Conservation (phyloP, 1,140 invertebrate species). For the Dreissena rostriformis region DNA sequence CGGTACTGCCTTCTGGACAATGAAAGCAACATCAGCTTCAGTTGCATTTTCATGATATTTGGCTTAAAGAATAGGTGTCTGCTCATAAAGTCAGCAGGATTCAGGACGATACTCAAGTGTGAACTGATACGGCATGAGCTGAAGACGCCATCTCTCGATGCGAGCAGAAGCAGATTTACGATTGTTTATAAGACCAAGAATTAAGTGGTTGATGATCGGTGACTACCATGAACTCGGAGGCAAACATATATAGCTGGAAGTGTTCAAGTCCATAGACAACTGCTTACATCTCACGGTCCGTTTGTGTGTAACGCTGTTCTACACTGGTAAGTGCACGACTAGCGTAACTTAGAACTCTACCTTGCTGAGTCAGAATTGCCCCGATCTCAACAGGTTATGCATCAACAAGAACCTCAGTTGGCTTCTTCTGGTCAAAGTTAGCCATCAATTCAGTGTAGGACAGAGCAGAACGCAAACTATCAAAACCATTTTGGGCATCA, state of each 20-base stretch:
- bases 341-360: constrained; percentile 15
- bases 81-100: constrained; percentile 61
- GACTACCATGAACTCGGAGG: constrained; percentile 38
- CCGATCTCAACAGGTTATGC: constrained; percentile 77
- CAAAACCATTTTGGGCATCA: constrained; percentile 24
- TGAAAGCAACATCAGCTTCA: constrained; percentile 54
- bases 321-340: constrained; percentile 37
- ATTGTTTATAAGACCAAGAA: constrained; percentile 48
- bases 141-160: constrained; percentile 59
- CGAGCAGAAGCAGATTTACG: constrained; percentile 44
- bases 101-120: constrained; percentile 54
- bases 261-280: constrained; percentile 52
- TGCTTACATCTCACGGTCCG: constrained; percentile 46
- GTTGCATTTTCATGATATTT: constrained; percentile 34
- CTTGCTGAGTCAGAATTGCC: constrained; percentile 72
- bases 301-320: constrained; percentile 57
- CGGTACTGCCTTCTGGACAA: constrained; percentile 27
- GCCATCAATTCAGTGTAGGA: constrained; percentile 8
- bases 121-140: constrained; percentile 55
- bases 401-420: constrained; percentile 65
- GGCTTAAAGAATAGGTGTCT: constrained; percentile 47
- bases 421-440: constrained; percentile 33
- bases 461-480: constrained; percentile 9
- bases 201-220: constrained; percentile 57
- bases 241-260: constrained; percentile 53